Base-by-base conservation (phyloP, 2,888 invertebrate genomes). In the Drosophila melanocephala region DNA sequence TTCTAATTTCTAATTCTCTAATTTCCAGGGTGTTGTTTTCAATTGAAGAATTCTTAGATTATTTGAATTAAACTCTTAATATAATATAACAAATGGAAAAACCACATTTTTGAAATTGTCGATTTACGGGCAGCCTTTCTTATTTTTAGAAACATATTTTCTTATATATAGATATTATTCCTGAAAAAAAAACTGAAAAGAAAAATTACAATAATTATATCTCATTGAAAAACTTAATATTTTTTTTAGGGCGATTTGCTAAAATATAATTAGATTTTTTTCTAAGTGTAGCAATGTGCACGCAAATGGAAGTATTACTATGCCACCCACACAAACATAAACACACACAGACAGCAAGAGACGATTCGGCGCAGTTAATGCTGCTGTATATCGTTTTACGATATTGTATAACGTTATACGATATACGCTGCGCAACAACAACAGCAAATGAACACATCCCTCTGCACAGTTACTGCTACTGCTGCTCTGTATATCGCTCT, bases 321-420 rank as follows among this genome's bases (percentile, higher is more conserved):
- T 84, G 75, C 75, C 80, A 77, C 66, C 61, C 71, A 72, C 77
- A 42, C 64, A 53, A 58, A 66, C 69, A 51, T 60, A 69, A 42
- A 47, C 61, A 65, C 22, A 70, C 58, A 26, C 35, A 52, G 26
- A 0, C 47, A 47, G 9, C 61, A 60, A 58, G 33, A 60, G 71
- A 75, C 81, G 86, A 86, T 86, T 86, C 89, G 84, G 83, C 86
- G 86, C 89, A 87, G 84, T 83, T 59, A 62, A 42, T 57, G 44
- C 59, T 61, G 30, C 47, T 39, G 68, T 28, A 47, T 26, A 26
- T 47, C 16, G 47, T 47, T 47, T 9, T 47, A 47, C 47, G 47
- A 26, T 47, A 47, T 75, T 77, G 30, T 44, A 33, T 83, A 79
- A 77, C 85, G 87, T 89, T 83, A 14, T 73, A 85, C 88, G 90